Evolutionary conservation across 2,888 invertebrate genomes (phyloP), one percentile per base, ranked within the genome.

Genomic region (Isotomurus palustris): DNA sequence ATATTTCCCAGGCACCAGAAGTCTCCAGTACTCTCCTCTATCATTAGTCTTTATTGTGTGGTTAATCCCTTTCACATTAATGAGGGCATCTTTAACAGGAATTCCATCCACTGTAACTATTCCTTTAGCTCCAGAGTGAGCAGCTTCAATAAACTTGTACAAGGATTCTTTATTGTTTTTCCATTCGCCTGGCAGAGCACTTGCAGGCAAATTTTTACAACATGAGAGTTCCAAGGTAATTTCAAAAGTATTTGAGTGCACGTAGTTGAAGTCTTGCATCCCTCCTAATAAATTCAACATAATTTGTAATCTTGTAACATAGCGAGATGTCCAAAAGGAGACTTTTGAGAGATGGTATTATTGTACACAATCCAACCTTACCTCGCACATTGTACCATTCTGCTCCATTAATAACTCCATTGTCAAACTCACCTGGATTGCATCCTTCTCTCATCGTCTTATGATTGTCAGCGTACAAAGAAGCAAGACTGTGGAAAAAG

Each of bases 181-280:
- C 97, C 97, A 99, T 77, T 87, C 88, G 2, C 76, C 73, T 0
- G 84, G 81, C 71, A 97, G 76, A 17, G 81, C 79, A 0, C 76
- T 75, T 0, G 87, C 85, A 0, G 72, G 63, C 0, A 97, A 97
- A 75, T 83, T 97, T 77, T 99, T 99, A 78, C 89, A 89, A 78
- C 99, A 99, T 44, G 92, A 91, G 72, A 99, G 76, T 75, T 99
- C 97, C 72, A 99, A 84, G 0, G 99, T 99, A 56, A 99, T 84
- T 75, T 97, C 97, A 75, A 94, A 91, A 74, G 94, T 91, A 77
- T 96, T 96, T 2, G 91, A 91, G 73, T 88, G 83, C 3, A 90
- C 81, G 76, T 99, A 99, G 78, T 97, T 97, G 79, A 91, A 99
- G 77, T 99, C 97, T 78, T 91, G 90, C 97, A 99, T 97, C 40